Evolutionary conservation across 1,140 invertebrate genomes (phyloP), one percentile per base, ranked within the genome.

Genomic region (Drosophila mojavensis): DNA sequence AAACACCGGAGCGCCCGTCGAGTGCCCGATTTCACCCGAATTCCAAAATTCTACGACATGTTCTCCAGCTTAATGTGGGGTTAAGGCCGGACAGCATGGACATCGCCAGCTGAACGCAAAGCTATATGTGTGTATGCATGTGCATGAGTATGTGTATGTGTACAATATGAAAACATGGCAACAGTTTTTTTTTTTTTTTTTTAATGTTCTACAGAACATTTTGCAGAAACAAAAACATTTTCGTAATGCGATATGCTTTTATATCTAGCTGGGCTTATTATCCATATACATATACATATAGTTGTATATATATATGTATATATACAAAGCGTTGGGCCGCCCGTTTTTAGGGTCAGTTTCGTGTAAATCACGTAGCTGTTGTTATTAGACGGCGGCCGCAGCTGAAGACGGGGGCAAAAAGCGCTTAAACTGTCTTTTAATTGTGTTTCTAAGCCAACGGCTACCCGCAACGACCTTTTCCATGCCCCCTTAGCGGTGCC

Each of bases 381-480:
- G 43, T 47, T 47, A 47, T 47, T 47, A 47, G 43, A 47, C 69
- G 45, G 10, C 17, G 20, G 43, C 15, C 6, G 33, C 33, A 33
- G 7, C 33, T 33, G 33, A 20, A 1, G 41, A 5, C 17, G 17
- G 10, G 36, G 10, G 11, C 11, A 13, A 33, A 24, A 55, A 55
- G 20, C 39, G 55, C 13, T 30, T 51, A 59, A 56, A 61, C 59
- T 63, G 50, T 70, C 60, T 65, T 86, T 86, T 88, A 86, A 88
- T 86, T 86, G 82, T 86, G 82, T 86, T 86, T 86, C 82, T 86
- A 86, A 86, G 76, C 82, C 82, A 86, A 88, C 71, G 82, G 67
- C 55, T 15, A 50, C 10, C 70, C 79, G 73, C 63, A 50, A 61
- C 83, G 82, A 86, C 82, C 82, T 86, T 86, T 86, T 86, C 82